Evolutionary conservation across 2,113 vertebrate genomes (phyloP).

Genomic region (Equus quagga): DNA sequence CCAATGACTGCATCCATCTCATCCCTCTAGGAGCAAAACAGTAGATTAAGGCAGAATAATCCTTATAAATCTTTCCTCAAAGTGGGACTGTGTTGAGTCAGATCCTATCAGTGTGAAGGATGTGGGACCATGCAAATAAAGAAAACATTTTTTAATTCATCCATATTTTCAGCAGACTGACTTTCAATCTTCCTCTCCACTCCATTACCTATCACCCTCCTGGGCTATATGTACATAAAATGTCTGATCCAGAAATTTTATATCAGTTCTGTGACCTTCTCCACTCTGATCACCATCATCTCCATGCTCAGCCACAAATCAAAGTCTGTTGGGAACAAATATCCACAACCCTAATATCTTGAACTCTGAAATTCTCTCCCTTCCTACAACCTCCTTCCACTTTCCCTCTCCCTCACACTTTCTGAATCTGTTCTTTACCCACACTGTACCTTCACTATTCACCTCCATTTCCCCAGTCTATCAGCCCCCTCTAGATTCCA

Average conservation of each 20-base stretch:
- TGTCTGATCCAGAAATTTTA: not conserved
- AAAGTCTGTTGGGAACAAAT: not conserved
- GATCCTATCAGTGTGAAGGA: conserved; percentile 44
- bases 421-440: not conserved
- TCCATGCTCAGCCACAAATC: conserved; percentile 15
- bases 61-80: not conserved
- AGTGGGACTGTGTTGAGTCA: not conserved
- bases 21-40: not conserved
- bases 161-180: not conserved
- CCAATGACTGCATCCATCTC: not conserved
- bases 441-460: not conserved
- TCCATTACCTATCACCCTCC: not conserved
- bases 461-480: not conserved
- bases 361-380: not conserved
- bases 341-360: not conserved
- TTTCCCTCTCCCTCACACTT: not conserved
- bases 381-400: not conserved
- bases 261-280: not conserved
- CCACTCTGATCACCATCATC: not conserved
- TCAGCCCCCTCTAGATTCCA: not conserved
- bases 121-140: not conserved
- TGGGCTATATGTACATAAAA: not conserved
- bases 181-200: not conserved
- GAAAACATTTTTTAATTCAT: conserved; percentile 4
- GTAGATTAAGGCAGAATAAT: not conserved